Evolutionary conservation across 2,113 vertebrate species (phyloP).

Genomic region (Chitala chitala): DNA sequence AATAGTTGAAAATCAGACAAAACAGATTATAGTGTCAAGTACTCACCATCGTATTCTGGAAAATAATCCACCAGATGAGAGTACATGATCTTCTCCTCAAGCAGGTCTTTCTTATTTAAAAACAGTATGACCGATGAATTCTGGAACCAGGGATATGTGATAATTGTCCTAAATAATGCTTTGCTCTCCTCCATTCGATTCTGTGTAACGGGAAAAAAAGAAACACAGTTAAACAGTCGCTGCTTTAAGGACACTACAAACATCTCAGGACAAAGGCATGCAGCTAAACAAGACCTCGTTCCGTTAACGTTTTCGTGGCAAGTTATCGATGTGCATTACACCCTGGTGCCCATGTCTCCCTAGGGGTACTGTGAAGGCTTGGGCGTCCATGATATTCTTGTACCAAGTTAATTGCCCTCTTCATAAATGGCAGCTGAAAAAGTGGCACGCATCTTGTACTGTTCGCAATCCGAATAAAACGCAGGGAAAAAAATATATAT

Average conservation of each 20-base stretch:
- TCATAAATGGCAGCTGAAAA: conserved; percentile 8
- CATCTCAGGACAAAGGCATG: too few relatives aligned
- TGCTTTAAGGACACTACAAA: too few relatives aligned
- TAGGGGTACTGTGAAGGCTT: not conserved
- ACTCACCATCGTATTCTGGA: conserved; percentile 89
- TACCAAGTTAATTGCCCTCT: conserved; percentile 32
- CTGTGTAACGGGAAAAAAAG: conserved; percentile 45
- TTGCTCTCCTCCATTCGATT: conserved; percentile 97
- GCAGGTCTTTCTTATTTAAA: conserved; percentile 94
- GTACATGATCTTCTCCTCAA: conserved; percentile 95
- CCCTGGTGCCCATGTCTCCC: too few relatives aligned
- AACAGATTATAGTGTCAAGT: not conserved
- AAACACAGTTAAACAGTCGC: conserved; percentile 5
- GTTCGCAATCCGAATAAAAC: not conserved
- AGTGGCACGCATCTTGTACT: not conserved
- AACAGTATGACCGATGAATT: conserved; percentile 92
- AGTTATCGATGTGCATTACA: too few relatives aligned
- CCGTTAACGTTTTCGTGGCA: too few relatives aligned
- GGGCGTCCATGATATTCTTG: not conserved
- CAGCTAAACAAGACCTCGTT: too few relatives aligned
- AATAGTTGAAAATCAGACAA: too few relatives aligned
- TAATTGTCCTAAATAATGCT: conserved; percentile 89
- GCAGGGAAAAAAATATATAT: not conserved
- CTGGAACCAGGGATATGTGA: conserved; percentile 90
- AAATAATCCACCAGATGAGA: conserved; percentile 94